Evolutionary conservation across 2,888 invertebrate genomes (phyloP), one percentile per base, ranked within the genome.

Genomic region (Ganaspis brasiliensis): DNA sequence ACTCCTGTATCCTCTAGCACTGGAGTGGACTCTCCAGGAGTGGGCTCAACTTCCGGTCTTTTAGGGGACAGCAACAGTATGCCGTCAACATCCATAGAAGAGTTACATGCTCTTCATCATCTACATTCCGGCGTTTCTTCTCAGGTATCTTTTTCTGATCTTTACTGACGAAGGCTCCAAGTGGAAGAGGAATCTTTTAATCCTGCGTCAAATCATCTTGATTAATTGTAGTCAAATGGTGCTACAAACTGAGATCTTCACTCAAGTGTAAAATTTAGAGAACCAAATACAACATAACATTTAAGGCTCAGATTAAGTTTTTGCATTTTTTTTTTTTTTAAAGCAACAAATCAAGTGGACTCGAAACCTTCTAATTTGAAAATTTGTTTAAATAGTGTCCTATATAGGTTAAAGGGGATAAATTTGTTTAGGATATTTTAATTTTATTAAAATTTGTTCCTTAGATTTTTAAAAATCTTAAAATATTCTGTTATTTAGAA

Each of bases 1-100:
- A 91, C 91, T n/a, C 90, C 91, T 67, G 88, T 89, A 4, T 89
- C 91, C 6, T 89, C 89, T 76, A 90, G 87, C 79, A 90, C 91
- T 6, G 91, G 88, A 8, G 91, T 89, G 63, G 91, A 89, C 74
- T 91, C 91, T 16, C 91, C 91, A 5, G 82, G 83, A 71, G 89
- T 90, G 84, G 81, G 92, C 82, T 81, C 89, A 71, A 84, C 89
- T 80, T 92, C 92, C 37, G 89, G 90, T 73, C 91, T 92, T 73
- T 89, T 93, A 75, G 92, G 91, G 35, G 93, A 93, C 83, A 91
- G 92, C 79, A 92, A 91, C 84, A 92, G 92, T 83, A 89, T 93
- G 86, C 92, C 93, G 12, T 92, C 93, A 80, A 92, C 92, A 55
- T 92, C 92, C 57, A 89, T 93, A 86, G 93, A 93, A 75, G 93